These are phyloP conservation scores for Cygnus olor DNA, from an alignment of 2,797 vertebrate species.

Conservation along the genomic window DNA sequence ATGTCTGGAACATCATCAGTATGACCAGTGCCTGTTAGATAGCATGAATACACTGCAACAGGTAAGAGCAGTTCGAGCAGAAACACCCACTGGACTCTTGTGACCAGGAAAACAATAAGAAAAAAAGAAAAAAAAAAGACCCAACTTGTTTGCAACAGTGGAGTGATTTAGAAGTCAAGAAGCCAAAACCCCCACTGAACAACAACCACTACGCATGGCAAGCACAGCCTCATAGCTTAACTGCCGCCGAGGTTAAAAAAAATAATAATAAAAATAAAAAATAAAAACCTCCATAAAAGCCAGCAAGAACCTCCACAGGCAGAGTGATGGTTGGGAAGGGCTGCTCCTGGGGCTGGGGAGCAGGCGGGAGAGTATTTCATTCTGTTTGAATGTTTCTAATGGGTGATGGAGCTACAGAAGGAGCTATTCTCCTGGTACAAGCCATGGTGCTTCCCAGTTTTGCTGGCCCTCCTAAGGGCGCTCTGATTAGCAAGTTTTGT, in stretches of 20 bases:
- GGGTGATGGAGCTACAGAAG: background rate
- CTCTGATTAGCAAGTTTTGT: slow-evolving; percentile 34
- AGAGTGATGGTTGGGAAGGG: background rate
- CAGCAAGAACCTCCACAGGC: background rate
- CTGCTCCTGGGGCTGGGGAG: background rate
- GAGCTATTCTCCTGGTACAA: background rate
- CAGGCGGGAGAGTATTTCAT: background rate
- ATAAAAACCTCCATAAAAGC: background rate
- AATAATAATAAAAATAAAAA: background rate
- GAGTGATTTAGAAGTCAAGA: slow-evolving; percentile 1
- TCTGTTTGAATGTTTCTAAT: slow-evolving; percentile 12
- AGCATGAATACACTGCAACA: background rate
- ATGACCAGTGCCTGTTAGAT: background rate
- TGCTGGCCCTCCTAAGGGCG: slow-evolving; percentile 12
- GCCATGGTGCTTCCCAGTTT: background rate
- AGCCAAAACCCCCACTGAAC: background rate
- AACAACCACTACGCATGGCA: background rate
- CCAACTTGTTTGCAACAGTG: background rate
- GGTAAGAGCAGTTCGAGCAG: background rate
- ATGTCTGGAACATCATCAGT: accelerated
- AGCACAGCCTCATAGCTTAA: background rate
- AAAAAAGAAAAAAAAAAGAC: background rate
- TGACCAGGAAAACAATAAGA: background rate
- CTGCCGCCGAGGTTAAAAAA: background rate
- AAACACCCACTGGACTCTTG: background rate